These are phyloP conservation scores for Taenioides sp. DNA, from an alignment of 2,797 vertebrate species.

Conservation along the genomic window DNA sequence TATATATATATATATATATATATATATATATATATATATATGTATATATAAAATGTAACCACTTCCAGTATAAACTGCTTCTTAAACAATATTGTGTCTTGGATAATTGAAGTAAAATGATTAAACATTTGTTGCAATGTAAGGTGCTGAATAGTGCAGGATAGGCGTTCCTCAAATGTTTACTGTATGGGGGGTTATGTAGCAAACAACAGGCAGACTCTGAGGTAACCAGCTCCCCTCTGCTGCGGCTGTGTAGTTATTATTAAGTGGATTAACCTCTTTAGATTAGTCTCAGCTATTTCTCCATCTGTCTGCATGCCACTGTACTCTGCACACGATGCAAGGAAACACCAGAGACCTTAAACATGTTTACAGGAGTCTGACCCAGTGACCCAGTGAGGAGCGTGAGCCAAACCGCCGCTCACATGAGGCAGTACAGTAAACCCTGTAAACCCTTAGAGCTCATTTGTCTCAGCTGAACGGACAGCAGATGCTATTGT, in stretches of 20 bases:
- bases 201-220: constrained; percentile 47
- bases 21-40: too few relatives aligned
- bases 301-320: constrained; percentile 66
- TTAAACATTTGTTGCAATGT: too few relatives aligned
- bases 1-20: too few relatives aligned
- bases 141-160: too few relatives aligned
- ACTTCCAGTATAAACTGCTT: too few relatives aligned
- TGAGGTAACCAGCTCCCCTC: constrained; percentile 52
- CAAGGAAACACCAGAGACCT: constrained; percentile 6
- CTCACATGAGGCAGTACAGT: constrained; percentile 13
- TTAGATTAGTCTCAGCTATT: constrained; percentile 66
- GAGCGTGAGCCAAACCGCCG: not conserved
- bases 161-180: too few relatives aligned
- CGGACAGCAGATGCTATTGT: too few relatives aligned
- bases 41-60: too few relatives aligned
- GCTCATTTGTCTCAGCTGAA: constrained; percentile 35
- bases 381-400: constrained; percentile 31
- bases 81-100: too few relatives aligned
- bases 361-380: constrained; percentile 28
- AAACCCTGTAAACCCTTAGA: constrained; percentile 49
- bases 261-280: constrained; percentile 72
- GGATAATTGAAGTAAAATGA: too few relatives aligned
- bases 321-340: constrained; percentile 24
- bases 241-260: constrained; percentile 33
- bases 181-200: not conserved